Evolutionary conservation across 1,140 invertebrate species (phyloP).

Genomic region (Macrostomum lignano): DNA sequence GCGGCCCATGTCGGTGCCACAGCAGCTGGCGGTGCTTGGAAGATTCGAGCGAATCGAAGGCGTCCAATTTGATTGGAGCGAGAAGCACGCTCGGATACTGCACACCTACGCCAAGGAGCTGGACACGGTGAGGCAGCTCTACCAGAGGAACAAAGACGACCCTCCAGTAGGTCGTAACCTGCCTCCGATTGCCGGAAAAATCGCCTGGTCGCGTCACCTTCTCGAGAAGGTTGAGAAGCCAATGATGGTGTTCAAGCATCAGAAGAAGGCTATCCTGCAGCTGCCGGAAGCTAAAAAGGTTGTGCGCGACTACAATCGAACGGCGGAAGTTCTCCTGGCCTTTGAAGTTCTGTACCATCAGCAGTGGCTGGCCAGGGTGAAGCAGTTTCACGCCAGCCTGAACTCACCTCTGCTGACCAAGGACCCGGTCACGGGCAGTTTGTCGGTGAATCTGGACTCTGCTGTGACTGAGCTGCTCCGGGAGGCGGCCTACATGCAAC

Average conservation of each 20-base stretch:
- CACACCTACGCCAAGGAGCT: slow-evolving; percentile 54
- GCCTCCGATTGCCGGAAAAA: slow-evolving; percentile 26
- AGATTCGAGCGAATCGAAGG: no score
- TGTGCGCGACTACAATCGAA: slow-evolving; percentile 37
- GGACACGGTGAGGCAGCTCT: slow-evolving; percentile 43
- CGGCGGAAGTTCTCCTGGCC: slow-evolving; percentile 25
- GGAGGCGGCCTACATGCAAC: slow-evolving; percentile 54
- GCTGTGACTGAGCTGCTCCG: slow-evolving; percentile 36
- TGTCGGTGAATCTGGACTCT: slow-evolving; percentile 28
- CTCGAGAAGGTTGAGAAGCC: slow-evolving; percentile 28
- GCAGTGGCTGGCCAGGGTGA: slow-evolving; percentile 22
- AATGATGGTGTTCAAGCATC: slow-evolving; percentile 33
- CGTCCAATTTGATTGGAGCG: slow-evolving; percentile 30
- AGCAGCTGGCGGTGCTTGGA: no score
- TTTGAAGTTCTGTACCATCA: slow-evolving; percentile 29
- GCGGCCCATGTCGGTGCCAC: slow-evolving; percentile 15
- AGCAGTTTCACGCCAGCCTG: slow-evolving; percentile 20
- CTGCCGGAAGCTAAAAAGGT: slow-evolving; percentile 32
- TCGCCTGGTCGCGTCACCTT: slow-evolving; percentile 29
- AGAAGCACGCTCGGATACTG: slow-evolving; percentile 53
- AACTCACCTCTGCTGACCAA: slow-evolving; percentile 19
- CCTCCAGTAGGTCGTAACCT: slow-evolving; percentile 24
- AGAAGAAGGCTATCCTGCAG: no score
- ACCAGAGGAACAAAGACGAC: slow-evolving; percentile 26
- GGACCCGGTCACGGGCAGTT: no score